These are phyloP conservation scores for Drosophila miranda DNA, from an alignment of 1,140 invertebrate species.

Conservation along the genomic window DNA sequence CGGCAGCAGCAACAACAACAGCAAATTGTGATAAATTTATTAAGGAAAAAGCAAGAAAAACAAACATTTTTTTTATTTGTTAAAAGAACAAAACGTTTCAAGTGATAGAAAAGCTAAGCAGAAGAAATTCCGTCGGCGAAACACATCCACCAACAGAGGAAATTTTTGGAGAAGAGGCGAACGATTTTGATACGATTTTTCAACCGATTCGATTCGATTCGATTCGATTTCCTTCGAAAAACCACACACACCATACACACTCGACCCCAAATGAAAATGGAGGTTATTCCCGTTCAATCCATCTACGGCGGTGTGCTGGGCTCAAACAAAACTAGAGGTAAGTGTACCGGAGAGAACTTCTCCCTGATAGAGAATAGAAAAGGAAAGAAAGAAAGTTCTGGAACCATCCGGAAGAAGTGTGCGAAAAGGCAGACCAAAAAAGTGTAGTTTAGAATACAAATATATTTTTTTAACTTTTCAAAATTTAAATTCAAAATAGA, in stretches of 20 bases:
- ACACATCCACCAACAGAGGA: conserved; percentile 2
- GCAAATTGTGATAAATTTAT: conserved; percentile 78
- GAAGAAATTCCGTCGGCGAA: conserved; percentile 26
- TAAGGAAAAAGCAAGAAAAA: conserved; percentile 43
- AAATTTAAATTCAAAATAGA: not conserved
- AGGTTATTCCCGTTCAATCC: conserved; percentile 78
- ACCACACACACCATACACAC: conserved; percentile 24
- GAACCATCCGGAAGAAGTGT: conserved; percentile 9
- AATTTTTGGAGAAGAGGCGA: conserved; percentile 33
- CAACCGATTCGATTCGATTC: conserved; percentile 24
- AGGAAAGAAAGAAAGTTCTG: not conserved
- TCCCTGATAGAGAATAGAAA: too few relatives aligned
- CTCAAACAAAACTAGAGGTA: conserved; percentile 81
- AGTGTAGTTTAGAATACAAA: too few relatives aligned
- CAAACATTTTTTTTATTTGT: conserved; percentile 58
- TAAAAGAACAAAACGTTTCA: conserved; percentile 31
- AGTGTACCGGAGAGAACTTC: conserved; percentile 27
- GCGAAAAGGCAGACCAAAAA: not conserved
- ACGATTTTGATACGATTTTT: conserved; percentile 14
- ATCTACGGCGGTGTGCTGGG: conserved; percentile 67
- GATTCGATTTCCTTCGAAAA: conserved; percentile 42
- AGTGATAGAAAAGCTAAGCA: conserved; percentile 51
- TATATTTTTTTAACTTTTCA: too few relatives aligned
- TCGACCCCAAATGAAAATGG: conserved; percentile 80
- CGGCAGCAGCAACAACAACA: conserved; percentile 62